phyloP scores from a whole-genome alignment of 2,113 vertebrate genomes.

The Lepus europaeus region DNA sequence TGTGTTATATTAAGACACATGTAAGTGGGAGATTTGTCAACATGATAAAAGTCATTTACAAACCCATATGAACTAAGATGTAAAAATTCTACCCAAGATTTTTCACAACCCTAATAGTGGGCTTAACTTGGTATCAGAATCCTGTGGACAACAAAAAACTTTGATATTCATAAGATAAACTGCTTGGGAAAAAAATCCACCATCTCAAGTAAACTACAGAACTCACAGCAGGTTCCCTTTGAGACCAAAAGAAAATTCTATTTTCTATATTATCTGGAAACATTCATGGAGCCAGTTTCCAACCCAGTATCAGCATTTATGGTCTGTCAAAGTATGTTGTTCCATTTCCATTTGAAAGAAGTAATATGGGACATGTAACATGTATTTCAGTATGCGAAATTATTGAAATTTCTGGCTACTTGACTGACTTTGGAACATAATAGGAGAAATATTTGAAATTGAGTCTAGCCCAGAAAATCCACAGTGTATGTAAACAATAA shows the following conservation, averaged over 20 bases:
- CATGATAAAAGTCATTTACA: constrained; percentile 18
- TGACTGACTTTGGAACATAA: neutral
- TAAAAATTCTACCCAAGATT: neutral
- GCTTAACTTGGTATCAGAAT: neutral
- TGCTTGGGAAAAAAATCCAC: constrained; percentile 9
- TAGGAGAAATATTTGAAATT: constrained; percentile 13
- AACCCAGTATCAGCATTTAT: neutral
- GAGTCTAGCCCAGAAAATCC: constrained; percentile 5
- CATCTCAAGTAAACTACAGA: neutral
- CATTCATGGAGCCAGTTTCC: constrained; percentile 33
- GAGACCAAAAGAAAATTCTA: neutral
- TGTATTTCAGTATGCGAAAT: constrained; percentile 54
- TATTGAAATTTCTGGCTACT: constrained; percentile 41
- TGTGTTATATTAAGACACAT: neutral
- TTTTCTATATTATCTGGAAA: neutral
- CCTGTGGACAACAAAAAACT: neutral
- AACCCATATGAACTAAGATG: neutral
- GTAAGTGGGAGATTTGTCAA: neutral
- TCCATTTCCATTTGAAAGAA: constrained; percentile 66
- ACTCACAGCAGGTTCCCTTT: constrained; percentile 32
- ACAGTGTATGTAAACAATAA: neutral
- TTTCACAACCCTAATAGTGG: neutral
- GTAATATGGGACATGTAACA: neutral
- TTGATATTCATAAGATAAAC: constrained; percentile 54
- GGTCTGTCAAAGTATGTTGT: constrained; percentile 24